These are phyloP conservation scores for Cotesia typhae DNA, from an alignment of 1,140 invertebrate genomes.

Conservation along the genomic window DNA sequence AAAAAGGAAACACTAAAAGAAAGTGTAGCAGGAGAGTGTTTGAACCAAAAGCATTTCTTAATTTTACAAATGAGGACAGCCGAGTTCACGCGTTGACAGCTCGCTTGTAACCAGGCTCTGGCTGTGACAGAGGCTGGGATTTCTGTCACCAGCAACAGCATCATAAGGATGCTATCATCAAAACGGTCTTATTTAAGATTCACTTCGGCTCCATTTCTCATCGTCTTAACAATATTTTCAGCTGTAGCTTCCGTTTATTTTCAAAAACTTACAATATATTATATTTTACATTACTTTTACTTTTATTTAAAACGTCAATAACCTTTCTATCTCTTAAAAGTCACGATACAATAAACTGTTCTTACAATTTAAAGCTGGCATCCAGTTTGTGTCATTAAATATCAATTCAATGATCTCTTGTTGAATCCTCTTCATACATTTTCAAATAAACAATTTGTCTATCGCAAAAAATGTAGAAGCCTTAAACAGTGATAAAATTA, in stretches of 20 bases:
- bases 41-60: constrained; percentile 14
- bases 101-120: constrained; percentile 23
- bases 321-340: too few species aligned
- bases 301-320: too few species aligned
- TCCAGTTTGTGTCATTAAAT: too few species aligned
- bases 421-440: too few species aligned
- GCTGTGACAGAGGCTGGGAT: constrained; percentile 24
- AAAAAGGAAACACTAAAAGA: background rate
- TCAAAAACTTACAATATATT: too few species aligned
- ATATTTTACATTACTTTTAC: too few species aligned
- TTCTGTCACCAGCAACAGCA: constrained; percentile 12
- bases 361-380: too few species aligned
- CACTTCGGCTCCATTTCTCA: background rate
- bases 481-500: constrained; percentile 9
- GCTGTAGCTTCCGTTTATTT: background rate
- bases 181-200: constrained; percentile 26
- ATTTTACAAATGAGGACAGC: constrained; percentile 18
- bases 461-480: background rate
- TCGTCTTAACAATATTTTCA: constrained; percentile 5
- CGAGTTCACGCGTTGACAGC: constrained; percentile 22
- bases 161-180: background rate
- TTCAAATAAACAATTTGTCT: too few species aligned
- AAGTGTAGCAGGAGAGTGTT: background rate
- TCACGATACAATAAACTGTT: too few species aligned
- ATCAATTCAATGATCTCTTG: too few species aligned